These are phyloP conservation scores for Synanthedon andrenaeformis DNA, from an alignment of 2,888 invertebrate genomes.

Conservation along the genomic window DNA sequence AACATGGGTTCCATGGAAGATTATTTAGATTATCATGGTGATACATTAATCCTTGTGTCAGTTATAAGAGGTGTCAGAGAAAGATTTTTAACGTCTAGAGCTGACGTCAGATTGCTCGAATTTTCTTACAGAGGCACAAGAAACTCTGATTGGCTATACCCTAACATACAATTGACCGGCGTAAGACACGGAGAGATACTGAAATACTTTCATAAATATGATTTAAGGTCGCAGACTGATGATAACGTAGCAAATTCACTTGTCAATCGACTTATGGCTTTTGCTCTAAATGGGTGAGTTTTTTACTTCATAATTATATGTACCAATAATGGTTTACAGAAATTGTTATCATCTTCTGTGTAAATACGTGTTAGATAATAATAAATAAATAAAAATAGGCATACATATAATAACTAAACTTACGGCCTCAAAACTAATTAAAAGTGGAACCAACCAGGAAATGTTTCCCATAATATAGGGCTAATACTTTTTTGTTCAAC, in stretches of 20 bases:
- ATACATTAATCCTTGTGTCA: constrained; percentile 38
- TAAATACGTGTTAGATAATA: too few relatives aligned
- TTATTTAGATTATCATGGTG: constrained; percentile 49
- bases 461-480: too few relatives aligned
- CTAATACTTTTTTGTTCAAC: too few relatives aligned
- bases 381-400: too few relatives aligned
- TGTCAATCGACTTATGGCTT: constrained; percentile 27
- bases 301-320: neutral
- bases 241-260: constrained; percentile 20
- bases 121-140: constrained; percentile 40
- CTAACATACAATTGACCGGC: constrained; percentile 36
- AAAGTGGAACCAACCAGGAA: too few relatives aligned
- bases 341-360: neutral
- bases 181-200: constrained; percentile 44
- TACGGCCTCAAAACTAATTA: too few relatives aligned
- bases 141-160: constrained; percentile 38
- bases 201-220: constrained; percentile 43
- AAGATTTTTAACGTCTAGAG: constrained; percentile 32
- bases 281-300: constrained; percentile 43
- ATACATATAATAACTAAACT: too few relatives aligned
- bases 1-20: constrained; percentile 40
- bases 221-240: constrained; percentile 24
- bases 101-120: constrained; percentile 36
- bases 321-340: too few relatives aligned
- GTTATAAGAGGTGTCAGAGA: constrained; percentile 37